phyloP scores from a whole-genome alignment of 2,113 vertebrate species.

The Zapornia atra region DNA sequence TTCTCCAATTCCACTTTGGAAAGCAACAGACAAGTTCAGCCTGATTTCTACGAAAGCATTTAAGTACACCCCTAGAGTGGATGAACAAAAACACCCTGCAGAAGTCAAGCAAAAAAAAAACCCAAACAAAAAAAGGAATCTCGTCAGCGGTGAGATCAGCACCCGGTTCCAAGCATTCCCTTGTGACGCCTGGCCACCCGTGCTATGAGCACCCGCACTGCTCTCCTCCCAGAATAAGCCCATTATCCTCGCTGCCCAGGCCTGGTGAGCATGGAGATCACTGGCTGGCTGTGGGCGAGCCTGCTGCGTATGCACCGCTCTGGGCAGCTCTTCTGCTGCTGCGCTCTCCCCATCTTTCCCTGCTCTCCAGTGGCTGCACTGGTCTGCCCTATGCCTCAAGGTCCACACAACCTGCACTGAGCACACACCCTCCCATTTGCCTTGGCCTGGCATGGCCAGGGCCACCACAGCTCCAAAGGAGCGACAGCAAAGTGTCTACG shows the following conservation, averaged over 20 bases:
- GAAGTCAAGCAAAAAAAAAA: not conserved
- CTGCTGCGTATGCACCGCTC: not conserved
- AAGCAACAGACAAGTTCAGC: not conserved
- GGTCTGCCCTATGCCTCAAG: not conserved
- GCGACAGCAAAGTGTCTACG: not conserved
- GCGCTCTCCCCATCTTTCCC: not conserved
- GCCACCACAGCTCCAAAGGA: not conserved
- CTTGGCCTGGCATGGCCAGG: fast-evolving
- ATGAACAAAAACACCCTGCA: not conserved
- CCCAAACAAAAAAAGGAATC: not conserved
- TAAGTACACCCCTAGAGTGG: not conserved
- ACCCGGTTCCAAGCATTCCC: not conserved
- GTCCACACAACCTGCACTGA: fast-evolving
- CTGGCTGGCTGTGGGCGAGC: not conserved
- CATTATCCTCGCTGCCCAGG: not conserved
- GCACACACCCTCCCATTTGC: fast-evolving
- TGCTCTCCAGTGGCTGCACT: not conserved
- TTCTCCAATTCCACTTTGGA: not conserved
- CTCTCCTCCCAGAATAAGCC: not conserved
- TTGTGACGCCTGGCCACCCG: too few species aligned
- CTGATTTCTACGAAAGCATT: not conserved
- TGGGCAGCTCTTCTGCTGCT: fast-evolving
- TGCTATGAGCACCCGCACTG: not conserved
- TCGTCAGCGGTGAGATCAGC: not conserved
- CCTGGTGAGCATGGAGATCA: fast-evolving